A percentile compares a stretch with the other conserved stretches of the same genome.
phyloP scores from a whole-genome alignment of 2,888 invertebrate genomes.

The Leucozona laternaria region DNA sequence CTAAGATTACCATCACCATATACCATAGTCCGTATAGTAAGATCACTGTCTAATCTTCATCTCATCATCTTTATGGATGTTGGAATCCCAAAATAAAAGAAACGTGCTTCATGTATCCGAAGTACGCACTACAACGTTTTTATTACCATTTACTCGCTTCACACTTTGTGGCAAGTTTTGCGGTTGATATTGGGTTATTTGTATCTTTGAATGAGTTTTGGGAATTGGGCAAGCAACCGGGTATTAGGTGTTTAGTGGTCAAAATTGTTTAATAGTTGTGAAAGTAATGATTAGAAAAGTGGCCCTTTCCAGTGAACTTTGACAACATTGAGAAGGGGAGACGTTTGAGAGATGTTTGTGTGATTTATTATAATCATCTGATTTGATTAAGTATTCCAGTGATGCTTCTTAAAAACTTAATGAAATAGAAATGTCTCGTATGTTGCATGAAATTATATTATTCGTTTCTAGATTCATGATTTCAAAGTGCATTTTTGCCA shows the following conservation, averaged over 20 bases:
- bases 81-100: slow-evolving; percentile 56
- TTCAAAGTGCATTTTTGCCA: too few relatives aligned
- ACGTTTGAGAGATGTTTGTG: background rate
- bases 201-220: slow-evolving; percentile 28
- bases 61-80: slow-evolving; percentile 73
- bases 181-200: slow-evolving; percentile 53
- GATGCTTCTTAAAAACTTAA: background rate
- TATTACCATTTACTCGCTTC: slow-evolving; percentile 35
- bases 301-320: slow-evolving; percentile 30
- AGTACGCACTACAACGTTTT: slow-evolving; percentile 59
- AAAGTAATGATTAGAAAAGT: slow-evolving; percentile 61
- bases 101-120: slow-evolving; percentile 64
- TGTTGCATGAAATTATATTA: too few relatives aligned
- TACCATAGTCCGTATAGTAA: slow-evolving; percentile 30
- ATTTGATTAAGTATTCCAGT: background rate
- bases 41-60: slow-evolving; percentile 76
- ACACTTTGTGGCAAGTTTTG: slow-evolving; percentile 47
- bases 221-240: slow-evolving; percentile 56
- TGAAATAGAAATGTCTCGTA: too few relatives aligned
- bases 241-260: slow-evolving; percentile 67
- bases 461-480: too few relatives aligned
- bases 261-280: slow-evolving; percentile 51
- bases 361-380: slow-evolving; percentile 9
- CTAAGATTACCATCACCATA: slow-evolving; percentile 41
- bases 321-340: background rate